Evolutionary conservation across 2,113 vertebrate genomes (phyloP), one percentile per base, ranked within the genome.

Genomic region (Piprites chloris): DNA sequence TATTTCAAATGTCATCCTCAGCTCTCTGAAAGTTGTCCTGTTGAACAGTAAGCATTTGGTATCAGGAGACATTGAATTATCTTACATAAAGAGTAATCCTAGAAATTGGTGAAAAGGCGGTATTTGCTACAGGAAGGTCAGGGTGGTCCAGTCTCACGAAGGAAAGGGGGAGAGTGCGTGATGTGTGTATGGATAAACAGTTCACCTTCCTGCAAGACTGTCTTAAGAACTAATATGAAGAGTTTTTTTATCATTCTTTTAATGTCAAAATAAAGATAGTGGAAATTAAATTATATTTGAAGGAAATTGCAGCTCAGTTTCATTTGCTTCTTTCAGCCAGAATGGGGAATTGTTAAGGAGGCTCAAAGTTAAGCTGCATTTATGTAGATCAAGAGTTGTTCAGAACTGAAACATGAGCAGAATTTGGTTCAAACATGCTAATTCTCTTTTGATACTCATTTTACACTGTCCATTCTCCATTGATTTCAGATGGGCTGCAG

Each of bases 301-400:
- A 68, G 37, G 59, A 52, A 77, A 90, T 56, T 63, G 59, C 63
- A 91, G 14, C 42, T 77, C 27, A 13, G 41, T 53, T 85, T 23
- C 10, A n/a, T 66, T 79, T 55, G n/a, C 68, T 79, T 90, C 30
- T 87, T 95, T 76, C 33, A 58, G 62, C n/a, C 37, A 24, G 49
- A 52, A 49, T 28, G 22, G 52, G 35, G 39, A 19, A 59, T 74
- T 69, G 59, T 67, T 88, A 74, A 67, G 72, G 78, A 93, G 78
- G 46, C 59, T 86, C 56, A 8, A 46, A 83, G 62, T 84, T 94
- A 59, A 91, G 87, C 89, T 95, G 77, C 66, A 46, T 94, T 88
- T 93, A 63, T 80, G 81, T 90, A 77, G 87, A 88, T 77, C 21
- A 50, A 21, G 76, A 66, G 37, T 86, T 83, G 61, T 71, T 90